Conservation (phyloP, 1,140 invertebrate species). For the Tyrophagus putrescentiae region DNA sequence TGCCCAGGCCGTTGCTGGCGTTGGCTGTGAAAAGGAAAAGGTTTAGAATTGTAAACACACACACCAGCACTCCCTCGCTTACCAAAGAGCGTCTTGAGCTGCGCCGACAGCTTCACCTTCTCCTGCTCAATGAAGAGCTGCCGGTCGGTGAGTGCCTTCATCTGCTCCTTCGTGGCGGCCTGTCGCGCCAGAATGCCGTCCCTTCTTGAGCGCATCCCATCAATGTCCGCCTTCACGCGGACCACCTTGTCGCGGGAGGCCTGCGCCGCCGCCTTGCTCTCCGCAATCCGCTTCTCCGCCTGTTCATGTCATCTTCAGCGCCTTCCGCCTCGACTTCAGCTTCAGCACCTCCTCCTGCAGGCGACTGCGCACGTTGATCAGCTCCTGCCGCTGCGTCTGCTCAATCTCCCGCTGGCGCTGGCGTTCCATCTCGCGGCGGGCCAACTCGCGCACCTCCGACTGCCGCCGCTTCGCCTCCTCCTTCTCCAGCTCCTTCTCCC, state of each 20-base stretch:
- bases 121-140: conserved; percentile 36
- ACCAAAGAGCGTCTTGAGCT: conserved; percentile 24
- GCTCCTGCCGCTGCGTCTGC: conserved; percentile 68
- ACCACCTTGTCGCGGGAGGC: conserved; percentile 76
- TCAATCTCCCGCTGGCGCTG: conserved; percentile 93
- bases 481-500: conserved; percentile 51
- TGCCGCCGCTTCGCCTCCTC: conserved; percentile 39
- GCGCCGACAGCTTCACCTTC: conserved; percentile 27
- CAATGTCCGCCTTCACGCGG: conserved; percentile 82
- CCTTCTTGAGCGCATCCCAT: conserved; percentile 77
- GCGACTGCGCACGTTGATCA: conserved; percentile 63
- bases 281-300: conserved; percentile 32
- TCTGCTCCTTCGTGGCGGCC: conserved; percentile 56
- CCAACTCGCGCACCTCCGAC: conserved; percentile 52
- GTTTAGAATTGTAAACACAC: neutral
- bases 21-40: neutral
- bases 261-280: conserved; percentile 44
- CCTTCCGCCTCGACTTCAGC: conserved; percentile 75
- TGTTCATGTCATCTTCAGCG: conserved; percentile 62
- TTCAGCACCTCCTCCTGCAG: conserved; percentile 75
- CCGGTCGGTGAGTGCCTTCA: conserved; percentile 48
- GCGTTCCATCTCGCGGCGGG: conserved; percentile 73
- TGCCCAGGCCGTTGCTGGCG: neutral
- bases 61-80: neutral
- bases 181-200: conserved; percentile 80